These are phyloP conservation scores for Melanostoma scalare DNA, from an alignment of 2,888 invertebrate species.

Conservation along the genomic window DNA sequence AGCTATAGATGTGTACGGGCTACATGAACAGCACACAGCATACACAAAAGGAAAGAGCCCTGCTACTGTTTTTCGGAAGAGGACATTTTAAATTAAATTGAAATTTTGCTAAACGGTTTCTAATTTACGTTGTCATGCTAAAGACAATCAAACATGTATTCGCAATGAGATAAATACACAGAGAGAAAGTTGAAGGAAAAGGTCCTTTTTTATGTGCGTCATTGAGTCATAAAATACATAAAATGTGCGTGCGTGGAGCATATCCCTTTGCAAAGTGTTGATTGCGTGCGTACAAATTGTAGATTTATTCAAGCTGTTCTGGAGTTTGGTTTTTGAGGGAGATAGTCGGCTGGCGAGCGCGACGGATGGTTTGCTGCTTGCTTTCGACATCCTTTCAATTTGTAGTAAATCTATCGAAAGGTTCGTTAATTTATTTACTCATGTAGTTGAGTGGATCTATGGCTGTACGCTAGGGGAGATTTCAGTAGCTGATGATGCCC, in stretches of 20 bases:
- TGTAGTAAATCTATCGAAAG: slow-evolving; percentile 72
- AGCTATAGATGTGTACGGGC: not conserved
- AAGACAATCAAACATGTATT: slow-evolving; percentile 58
- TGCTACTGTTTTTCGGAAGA: slow-evolving; percentile 36
- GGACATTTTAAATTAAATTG: slow-evolving; percentile 72
- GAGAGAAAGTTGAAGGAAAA: not conserved
- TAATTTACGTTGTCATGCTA: slow-evolving; percentile 70
- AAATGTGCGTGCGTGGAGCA: slow-evolving; percentile 64
- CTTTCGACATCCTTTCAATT: slow-evolving; percentile 68
- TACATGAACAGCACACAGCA: slow-evolving; percentile 16
- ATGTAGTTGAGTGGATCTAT: slow-evolving; percentile 27
- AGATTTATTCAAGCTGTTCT: slow-evolving; percentile 70
- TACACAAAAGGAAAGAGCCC: slow-evolving; percentile 15
- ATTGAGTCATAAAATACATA: slow-evolving; percentile 65
- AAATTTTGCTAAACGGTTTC: slow-evolving; percentile 71
- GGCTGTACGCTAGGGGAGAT: slow-evolving; percentile 12
- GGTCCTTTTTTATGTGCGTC: slow-evolving; percentile 63
- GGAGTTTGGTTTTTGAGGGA: slow-evolving; percentile 16
- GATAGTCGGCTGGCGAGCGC: slow-evolving; percentile 7
- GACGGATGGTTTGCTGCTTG: slow-evolving; percentile 24
- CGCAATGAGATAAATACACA: not conserved
- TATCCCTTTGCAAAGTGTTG: slow-evolving; percentile 71
- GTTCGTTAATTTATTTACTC: slow-evolving; percentile 66
- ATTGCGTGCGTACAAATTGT: slow-evolving; percentile 73
- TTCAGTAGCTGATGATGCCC: slow-evolving; percentile 51